Evolutionary conservation across 2,113 vertebrate genomes (phyloP).

Genomic region (Elanus axillaris): DNA sequence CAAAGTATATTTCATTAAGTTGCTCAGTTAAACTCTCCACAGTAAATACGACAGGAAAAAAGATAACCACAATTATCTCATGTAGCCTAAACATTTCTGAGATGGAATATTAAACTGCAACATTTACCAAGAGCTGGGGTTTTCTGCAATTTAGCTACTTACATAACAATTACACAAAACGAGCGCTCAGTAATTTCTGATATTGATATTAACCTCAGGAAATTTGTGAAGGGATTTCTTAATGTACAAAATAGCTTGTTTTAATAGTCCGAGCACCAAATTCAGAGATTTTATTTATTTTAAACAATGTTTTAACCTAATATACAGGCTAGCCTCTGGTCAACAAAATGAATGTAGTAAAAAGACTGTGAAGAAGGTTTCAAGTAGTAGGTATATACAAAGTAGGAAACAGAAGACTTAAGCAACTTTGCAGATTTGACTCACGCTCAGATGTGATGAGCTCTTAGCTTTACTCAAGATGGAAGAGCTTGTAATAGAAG

Average conservation of each 20-base stretch:
- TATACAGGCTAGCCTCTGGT: background rate
- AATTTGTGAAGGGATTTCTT: background rate
- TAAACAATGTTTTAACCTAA: background rate
- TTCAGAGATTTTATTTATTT: background rate
- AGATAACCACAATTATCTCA: background rate
- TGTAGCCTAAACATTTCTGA: background rate
- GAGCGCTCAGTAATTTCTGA: background rate
- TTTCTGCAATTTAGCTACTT: background rate
- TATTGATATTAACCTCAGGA: background rate
- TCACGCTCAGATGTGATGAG: background rate
- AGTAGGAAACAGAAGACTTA: background rate
- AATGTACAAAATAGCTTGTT: background rate
- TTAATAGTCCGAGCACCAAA: background rate
- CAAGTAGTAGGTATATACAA: background rate
- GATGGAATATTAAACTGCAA: background rate
- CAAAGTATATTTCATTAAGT: background rate
- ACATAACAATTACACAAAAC: background rate
- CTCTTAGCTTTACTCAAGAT: background rate
- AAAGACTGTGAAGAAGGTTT: background rate
- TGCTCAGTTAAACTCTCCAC: background rate
- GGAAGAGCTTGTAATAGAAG: background rate
- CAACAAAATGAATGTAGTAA: background rate
- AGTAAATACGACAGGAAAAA: background rate
- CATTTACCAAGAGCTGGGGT: background rate
- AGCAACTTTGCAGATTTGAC: background rate